Base-by-base conservation (phyloP, 1,140 invertebrate genomes). In the Harpegnathos saltator region DNA sequence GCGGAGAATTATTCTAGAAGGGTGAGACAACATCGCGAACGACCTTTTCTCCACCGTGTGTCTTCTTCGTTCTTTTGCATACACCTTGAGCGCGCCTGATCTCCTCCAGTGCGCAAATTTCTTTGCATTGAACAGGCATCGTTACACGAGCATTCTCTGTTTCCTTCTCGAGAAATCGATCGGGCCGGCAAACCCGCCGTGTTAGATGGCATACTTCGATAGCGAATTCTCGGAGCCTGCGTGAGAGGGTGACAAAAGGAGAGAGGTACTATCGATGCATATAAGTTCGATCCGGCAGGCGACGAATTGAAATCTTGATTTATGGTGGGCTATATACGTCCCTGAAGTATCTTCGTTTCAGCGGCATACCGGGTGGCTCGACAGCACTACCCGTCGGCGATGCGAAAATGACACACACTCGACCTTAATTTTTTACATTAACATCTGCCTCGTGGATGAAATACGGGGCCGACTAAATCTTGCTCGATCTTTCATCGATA, bases 281-380 rank as follows among this genome's bases (percentile, higher is more conserved):
- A 86, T 59, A 81, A 88, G 84, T 89, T 84, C 63, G 71, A 84
- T 69, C 69, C 58, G 74, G 17, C 58, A 19, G 52, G 54, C 87
- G 75, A 85, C 84, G 81, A 85, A 85, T 83, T 84, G 84, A 85
- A 85, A 85, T 85, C 81, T 77, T 89, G 84, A 89, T 89, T 89
- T 89, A 89, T 89, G 68, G 61, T 65, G 71, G 44, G 29, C 56
- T 77, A 81, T 73, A 82, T 72, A 73, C 29, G 65, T 33, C 50
- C 48, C 54, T n/a, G 56, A 84, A 75, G 63, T 85, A 85, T 88
- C 65, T 33, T 77, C 62, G 58, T 44, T 72, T 52, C 48, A 29
- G 22, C 19, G 33, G 52, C 33, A 17, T 29, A 80, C 33, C 56
- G 33, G 52, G 26, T 66, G 61, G 29, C 26, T 38, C 29, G n/a